These are phyloP conservation scores for Odontocolon sp. DNA, from an alignment of 2,888 invertebrate species.

Conservation along the genomic window DNA sequence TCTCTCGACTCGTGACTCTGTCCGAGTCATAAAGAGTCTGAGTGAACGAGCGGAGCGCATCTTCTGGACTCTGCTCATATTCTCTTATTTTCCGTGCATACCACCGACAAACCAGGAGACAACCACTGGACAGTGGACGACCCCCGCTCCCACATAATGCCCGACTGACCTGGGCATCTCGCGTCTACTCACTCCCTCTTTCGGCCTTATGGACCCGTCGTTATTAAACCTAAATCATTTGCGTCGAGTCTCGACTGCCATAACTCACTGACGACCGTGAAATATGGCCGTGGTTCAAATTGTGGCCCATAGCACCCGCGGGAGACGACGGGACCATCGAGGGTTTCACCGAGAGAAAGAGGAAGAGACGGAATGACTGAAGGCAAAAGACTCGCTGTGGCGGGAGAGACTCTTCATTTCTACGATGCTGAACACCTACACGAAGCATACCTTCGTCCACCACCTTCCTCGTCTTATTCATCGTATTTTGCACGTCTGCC, in stretches of 20 bases:
- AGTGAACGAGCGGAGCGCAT: conserved; percentile 18
- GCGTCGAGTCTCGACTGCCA: conserved; percentile 75
- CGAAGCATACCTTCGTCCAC: conserved; percentile 53
- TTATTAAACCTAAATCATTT: conserved; percentile 81
- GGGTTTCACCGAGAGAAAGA: conserved; percentile 43
- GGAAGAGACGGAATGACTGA: conserved; percentile 1
- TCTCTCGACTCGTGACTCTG: conserved; percentile 13
- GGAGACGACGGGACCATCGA: conserved; percentile 52
- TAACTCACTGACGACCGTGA: conserved; percentile 77
- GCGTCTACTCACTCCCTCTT: conserved; percentile 32
- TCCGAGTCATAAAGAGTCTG: conserved; percentile 5
- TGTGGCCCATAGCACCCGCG: conserved; percentile 73
- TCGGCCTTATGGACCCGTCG: conserved; percentile 66
- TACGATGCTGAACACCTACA: conserved; percentile 41
- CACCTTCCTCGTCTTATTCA: conserved; percentile 26
- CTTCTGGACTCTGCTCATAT: neutral
- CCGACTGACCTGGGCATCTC: conserved; percentile 74
- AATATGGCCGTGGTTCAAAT: conserved; percentile 79
- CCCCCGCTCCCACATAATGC: conserved; percentile 70
- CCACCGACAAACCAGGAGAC: conserved; percentile 50
- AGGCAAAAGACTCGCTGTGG: conserved; percentile 26
- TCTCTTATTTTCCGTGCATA: conserved; percentile 18
- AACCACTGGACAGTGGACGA: conserved; percentile 50
- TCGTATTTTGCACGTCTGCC: conserved; percentile 40
- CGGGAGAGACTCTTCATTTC: conserved; percentile 35